phyloP scores from a whole-genome alignment of 2,888 invertebrate genomes.

The Stegana nigrithorax region DNA sequence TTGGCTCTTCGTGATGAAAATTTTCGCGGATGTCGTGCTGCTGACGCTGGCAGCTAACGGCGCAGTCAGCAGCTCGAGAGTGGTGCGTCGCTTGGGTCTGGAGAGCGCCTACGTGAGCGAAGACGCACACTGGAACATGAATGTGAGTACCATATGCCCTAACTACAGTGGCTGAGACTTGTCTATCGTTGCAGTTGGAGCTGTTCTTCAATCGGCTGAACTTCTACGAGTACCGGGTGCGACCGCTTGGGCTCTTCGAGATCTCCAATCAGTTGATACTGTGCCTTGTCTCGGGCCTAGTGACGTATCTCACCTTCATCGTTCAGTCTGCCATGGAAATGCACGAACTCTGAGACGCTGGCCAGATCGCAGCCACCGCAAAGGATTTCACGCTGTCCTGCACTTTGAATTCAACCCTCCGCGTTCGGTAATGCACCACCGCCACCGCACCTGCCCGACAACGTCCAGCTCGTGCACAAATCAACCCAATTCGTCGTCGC shows the following conservation, averaged over 20 bases:
- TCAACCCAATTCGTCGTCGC: too few species aligned
- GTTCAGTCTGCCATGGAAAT: constrained; percentile 37
- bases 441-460: neutral
- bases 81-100: constrained; percentile 37
- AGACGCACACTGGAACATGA: constrained; percentile 26
- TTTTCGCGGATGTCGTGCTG: constrained; percentile 38
- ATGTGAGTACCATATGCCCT: constrained; percentile 28
- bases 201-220: constrained; percentile 44
- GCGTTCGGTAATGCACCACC: neutral
- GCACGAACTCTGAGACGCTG: neutral
- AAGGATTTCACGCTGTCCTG: constrained; percentile 3
- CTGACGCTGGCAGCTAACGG: constrained; percentile 40
- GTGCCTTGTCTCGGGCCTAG: constrained; percentile 43
- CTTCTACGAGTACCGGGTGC: constrained; percentile 42
- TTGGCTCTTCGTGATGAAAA: constrained; percentile 23
- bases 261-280: constrained; percentile 48
- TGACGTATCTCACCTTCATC: constrained; percentile 48
- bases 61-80: constrained; percentile 35
- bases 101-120: constrained; percentile 40
- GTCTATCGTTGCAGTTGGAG: constrained; percentile 41
- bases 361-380: neutral
- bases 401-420: neutral
- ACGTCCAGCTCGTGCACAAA: too few species aligned
- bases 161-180: too few species aligned
- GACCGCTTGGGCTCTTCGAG: constrained; percentile 48